Conservation (phyloP, 1,140 invertebrate genomes). For the Trissolcus basalis region DNA sequence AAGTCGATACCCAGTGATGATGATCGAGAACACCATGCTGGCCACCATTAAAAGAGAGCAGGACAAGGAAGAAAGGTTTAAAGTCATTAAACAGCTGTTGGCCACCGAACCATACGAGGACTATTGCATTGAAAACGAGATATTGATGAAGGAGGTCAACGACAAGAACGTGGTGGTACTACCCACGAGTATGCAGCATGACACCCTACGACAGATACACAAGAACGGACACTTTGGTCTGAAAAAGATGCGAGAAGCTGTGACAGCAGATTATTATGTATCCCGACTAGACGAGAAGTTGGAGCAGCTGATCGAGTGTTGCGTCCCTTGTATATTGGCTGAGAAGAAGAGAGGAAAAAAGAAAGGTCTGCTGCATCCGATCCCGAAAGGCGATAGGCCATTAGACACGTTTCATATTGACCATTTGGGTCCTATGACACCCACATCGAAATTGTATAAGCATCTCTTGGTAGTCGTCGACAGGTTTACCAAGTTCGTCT, state of each 20-base stretch:
- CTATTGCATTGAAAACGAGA: slow-evolving; percentile 4
- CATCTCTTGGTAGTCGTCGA: slow-evolving; percentile 45
- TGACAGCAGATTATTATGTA: slow-evolving; percentile 69
- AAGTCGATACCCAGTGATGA: slow-evolving; percentile 42
- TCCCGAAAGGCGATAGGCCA: not conserved
- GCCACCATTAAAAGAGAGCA: slow-evolving; percentile 8
- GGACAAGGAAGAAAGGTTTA: slow-evolving; percentile 2
- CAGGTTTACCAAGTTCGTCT: slow-evolving; percentile 70
- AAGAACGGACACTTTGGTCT: slow-evolving; percentile 67
- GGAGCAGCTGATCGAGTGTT: slow-evolving; percentile 57
- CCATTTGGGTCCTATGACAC: slow-evolving; percentile 3
- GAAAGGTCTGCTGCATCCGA: not conserved
- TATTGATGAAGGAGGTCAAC: slow-evolving; percentile 5
- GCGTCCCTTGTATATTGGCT: slow-evolving; percentile 55
- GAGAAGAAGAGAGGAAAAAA: slow-evolving; percentile 40
- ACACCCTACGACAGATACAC: slow-evolving; percentile 62
- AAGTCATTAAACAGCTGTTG: slow-evolving; percentile 1
- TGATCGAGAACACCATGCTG: slow-evolving; percentile 1
- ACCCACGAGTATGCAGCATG: slow-evolving; percentile 58
- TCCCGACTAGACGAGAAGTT: slow-evolving; percentile 65
- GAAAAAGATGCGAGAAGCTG: slow-evolving; percentile 66
- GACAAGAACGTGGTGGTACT: slow-evolving; percentile 39
- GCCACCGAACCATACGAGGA: slow-evolving; percentile 10
- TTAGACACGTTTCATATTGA: slow-evolving; percentile 2
- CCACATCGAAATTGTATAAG: slow-evolving; percentile 6